Conservation (phyloP, 2,888 invertebrate genomes). For the Microctonus hyperodae region DNA sequence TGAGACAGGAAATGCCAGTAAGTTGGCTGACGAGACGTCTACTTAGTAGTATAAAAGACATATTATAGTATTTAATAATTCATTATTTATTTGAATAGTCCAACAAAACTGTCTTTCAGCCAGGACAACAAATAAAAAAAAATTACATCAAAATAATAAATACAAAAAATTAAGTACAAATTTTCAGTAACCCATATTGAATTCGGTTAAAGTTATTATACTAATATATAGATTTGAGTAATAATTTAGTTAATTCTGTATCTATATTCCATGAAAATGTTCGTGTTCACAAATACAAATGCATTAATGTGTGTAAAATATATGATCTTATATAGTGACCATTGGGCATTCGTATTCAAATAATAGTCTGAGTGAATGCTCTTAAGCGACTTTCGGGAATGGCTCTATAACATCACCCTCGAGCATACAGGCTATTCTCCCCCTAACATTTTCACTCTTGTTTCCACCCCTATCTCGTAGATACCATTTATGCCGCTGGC, state of each 20-base stretch:
- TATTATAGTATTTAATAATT: neutral
- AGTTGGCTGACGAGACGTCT: neutral
- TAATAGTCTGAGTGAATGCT: slow-evolving; percentile 13
- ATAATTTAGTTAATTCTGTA: neutral
- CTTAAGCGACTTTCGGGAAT: slow-evolving; percentile 18
- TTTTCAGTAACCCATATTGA: too few relatives aligned
- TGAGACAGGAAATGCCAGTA: neutral
- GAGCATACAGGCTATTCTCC: neutral
- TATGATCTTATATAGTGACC: neutral
- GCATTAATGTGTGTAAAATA: neutral
- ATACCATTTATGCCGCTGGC: slow-evolving; percentile 5
- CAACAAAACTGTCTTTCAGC: too few relatives aligned
- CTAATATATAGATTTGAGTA: neutral
- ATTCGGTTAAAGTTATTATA: too few relatives aligned
- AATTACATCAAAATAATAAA: neutral
- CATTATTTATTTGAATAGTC: neutral
- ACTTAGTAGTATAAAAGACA: neutral
- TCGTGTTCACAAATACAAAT: neutral
- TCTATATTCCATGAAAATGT: neutral
- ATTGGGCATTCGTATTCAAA: slow-evolving; percentile 5
- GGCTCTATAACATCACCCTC: slow-evolving; percentile 1
- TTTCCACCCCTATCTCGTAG: neutral
- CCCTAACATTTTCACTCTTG: neutral
- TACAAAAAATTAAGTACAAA: too few relatives aligned
- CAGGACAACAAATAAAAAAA: neutral